These are phyloP conservation scores for Desmophyllum pertusum DNA, from an alignment of 92 coral and sea anemone species.

Conservation along the genomic window DNA sequence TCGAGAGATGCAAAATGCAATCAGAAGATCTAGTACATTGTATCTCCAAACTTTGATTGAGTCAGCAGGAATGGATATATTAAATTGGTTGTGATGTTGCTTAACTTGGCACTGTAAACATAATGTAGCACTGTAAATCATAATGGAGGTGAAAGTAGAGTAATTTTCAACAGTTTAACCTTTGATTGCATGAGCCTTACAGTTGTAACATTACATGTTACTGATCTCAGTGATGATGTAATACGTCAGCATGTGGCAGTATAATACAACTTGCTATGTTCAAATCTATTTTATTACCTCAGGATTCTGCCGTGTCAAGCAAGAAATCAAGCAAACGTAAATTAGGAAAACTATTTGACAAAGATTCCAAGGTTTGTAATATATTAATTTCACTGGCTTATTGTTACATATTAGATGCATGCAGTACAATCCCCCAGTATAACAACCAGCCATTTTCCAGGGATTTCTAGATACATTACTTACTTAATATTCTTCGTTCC, in stretches of 20 bases:
- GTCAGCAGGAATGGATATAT: too few relatives aligned
- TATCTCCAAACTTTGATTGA: too few relatives aligned
- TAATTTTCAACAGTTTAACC: too few relatives aligned
- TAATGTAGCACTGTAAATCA: too few relatives aligned
- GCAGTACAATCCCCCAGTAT: background rate
- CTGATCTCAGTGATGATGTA: background rate
- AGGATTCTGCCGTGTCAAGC: conserved; percentile 36
- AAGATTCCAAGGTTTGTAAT: conserved; percentile 79
- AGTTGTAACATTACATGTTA: background rate
- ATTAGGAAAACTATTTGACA: conserved; percentile 85
- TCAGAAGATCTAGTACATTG: too few relatives aligned
- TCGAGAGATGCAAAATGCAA: too few relatives aligned
- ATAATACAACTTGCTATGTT: background rate
- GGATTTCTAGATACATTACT: too few relatives aligned
- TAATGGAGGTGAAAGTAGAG: background rate
- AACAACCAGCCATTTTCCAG: too few relatives aligned
- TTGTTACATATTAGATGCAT: background rate
- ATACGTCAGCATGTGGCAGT: background rate
- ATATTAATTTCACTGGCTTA: background rate
- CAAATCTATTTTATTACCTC: background rate
- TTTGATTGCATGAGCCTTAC: background rate
- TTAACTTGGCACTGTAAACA: too few relatives aligned
- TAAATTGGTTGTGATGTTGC: too few relatives aligned
- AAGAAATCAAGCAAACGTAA: conserved; percentile 72
- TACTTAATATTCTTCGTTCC: too few relatives aligned